A percentile compares a stretch with the other conserved stretches of the same genome.
phyloP scores from a whole-genome alignment of 2,113 vertebrate genomes.

The Talpa occidentalis region DNA sequence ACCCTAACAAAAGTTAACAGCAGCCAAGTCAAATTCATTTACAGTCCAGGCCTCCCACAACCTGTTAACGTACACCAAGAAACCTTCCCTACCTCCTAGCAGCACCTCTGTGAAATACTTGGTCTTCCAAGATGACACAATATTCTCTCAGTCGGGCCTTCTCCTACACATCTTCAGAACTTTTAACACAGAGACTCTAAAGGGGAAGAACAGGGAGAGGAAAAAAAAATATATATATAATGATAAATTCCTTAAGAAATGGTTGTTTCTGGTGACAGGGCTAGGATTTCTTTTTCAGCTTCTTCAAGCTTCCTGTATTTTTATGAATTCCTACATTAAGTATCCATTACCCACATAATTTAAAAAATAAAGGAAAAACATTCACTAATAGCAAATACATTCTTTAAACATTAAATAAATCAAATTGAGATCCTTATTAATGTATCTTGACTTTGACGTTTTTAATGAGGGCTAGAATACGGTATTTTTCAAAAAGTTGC shows the following conservation, averaged over 20 bases:
- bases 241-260: neutral
- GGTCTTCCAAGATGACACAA: neutral
- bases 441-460: neutral
- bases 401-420: neutral
- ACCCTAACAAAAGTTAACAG: neutral
- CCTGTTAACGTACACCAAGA: neutral
- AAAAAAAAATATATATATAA: neutral
- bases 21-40: neutral
- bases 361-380: slow-evolving; percentile 5
- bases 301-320: neutral
- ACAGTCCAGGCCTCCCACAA: neutral
- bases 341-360: neutral
- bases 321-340: neutral
- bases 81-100: neutral
- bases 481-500: neutral
- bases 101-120: neutral
- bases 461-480: neutral
- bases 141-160: neutral
- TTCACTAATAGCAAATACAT: neutral
- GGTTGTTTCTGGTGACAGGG: neutral
- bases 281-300: neutral
- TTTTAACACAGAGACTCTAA: neutral
- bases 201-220: neutral
- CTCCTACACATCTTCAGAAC: neutral
- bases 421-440: neutral